Evolutionary conservation across 2,113 vertebrate genomes (phyloP), one percentile per base, ranked within the genome.

Genomic region (Quiscalus mexicanus): DNA sequence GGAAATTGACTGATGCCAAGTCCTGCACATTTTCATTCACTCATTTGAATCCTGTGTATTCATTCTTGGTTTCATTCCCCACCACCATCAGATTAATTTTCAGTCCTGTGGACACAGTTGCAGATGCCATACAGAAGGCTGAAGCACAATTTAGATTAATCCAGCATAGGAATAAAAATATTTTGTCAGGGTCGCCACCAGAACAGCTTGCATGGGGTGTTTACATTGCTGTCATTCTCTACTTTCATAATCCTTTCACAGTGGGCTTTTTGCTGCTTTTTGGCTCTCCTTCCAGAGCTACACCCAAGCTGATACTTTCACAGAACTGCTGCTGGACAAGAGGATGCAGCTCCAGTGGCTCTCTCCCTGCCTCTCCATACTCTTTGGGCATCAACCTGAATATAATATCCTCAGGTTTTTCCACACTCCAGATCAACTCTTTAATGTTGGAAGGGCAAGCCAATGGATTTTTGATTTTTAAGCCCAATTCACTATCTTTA

Each of bases 281-380:
- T 50, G 39, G n/a, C 31, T 63, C 4, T 73, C 37, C 24, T 76
- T 67, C 49, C 41, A 82, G 27, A 49, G 30, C 20, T 60, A 45
- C 5, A 69, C 2, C 8, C 28, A 35, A n/a, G 16, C 41, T 35
- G 21, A 0, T 18, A 39, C 22, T 80, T 81, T 35, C 0, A 0
- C 31, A 77, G 18, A 77, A 55, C 47, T 77, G 55, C 35, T 89
- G 35, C 42, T 84, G 63, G 39, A 58, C 1, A 5, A 75, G 11
- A 35, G 17, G 39, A 59, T 35, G 47, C 13, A 87, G 41, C 44
- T 59, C 28, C 19, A 24, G n/a, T 1, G 1, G 10, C 17, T 74
- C 35, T 39, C 78, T 71, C 4, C 0, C 15, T 12, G 3, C 41
- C 33, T 8, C 68, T 47, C 30, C 50, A 42, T 11, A 8, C 11